phyloP scores from a whole-genome alignment of 2,113 vertebrate genomes.

The Climacteris rufus region DNA sequence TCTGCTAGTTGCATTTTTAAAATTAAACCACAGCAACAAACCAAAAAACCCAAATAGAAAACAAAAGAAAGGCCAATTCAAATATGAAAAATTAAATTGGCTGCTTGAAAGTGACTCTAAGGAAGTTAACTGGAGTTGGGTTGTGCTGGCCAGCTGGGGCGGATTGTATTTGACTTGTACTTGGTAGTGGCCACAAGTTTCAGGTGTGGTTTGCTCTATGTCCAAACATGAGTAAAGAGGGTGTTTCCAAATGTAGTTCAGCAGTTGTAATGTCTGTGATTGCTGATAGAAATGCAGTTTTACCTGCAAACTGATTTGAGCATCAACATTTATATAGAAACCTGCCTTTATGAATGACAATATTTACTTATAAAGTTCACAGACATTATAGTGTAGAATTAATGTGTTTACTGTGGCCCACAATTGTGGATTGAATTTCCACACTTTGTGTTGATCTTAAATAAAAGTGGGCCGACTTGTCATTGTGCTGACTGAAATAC shows the following conservation, averaged over 20 bases:
- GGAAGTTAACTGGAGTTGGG: background rate
- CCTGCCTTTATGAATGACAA: background rate
- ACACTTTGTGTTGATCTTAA: background rate
- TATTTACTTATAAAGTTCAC: background rate
- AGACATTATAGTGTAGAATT: background rate
- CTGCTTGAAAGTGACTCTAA: fast-evolving
- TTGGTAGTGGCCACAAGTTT: background rate
- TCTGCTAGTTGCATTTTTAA: background rate
- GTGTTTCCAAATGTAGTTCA: background rate
- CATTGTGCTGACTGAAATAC: background rate
- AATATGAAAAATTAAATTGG: background rate
- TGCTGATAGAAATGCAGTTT: background rate
- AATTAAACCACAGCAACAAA: background rate
- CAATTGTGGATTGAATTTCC: background rate
- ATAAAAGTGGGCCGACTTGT: background rate
- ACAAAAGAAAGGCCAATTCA: background rate
- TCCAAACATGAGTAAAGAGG: background rate
- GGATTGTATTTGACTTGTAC: background rate
- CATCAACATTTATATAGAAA: background rate
- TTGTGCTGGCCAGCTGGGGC: background rate
- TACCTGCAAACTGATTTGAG: background rate
- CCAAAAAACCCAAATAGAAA: background rate
- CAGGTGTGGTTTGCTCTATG: background rate
- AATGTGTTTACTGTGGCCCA: background rate
- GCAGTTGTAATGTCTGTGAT: background rate